Evolutionary conservation across 2,113 vertebrate species (phyloP).

Genomic region (Archilochus colubris): DNA sequence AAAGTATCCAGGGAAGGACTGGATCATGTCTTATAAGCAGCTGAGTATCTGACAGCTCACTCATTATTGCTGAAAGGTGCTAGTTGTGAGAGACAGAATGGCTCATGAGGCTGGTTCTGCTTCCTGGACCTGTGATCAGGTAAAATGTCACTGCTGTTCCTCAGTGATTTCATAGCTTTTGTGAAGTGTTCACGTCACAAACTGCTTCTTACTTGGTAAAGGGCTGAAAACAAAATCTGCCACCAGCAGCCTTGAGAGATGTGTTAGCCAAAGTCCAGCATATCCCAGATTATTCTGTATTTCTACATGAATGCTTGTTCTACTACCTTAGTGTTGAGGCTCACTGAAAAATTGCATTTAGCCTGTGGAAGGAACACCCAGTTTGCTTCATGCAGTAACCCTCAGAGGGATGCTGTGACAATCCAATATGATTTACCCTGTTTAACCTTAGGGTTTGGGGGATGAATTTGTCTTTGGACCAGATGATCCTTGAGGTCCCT

Average conservation of each 20-base stretch:
- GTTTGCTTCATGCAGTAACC: neutral
- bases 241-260: fast-evolving
- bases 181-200: neutral
- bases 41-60: neutral
- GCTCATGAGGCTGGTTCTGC: neutral
- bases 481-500: too few relatives aligned
- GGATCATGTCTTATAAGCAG: fast-evolving
- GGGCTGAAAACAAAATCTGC: neutral
- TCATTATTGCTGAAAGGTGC: neutral
- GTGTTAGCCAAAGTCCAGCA: neutral
- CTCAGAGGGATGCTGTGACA: neutral
- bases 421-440: neutral
- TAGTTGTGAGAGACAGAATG: neutral
- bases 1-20: neutral
- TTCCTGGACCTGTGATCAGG: fast-evolving
- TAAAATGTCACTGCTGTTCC: neutral
- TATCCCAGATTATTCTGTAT: neutral
- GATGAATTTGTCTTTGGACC: neutral
- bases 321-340: neutral
- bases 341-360: neutral
- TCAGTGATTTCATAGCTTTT: neutral
- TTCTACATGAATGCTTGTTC: neutral
- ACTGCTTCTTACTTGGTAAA: neutral
- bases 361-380: neutral
- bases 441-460: neutral